phyloP scores from a whole-genome alignment of 2,888 invertebrate genomes.

The Andrena chrysosceles region DNA sequence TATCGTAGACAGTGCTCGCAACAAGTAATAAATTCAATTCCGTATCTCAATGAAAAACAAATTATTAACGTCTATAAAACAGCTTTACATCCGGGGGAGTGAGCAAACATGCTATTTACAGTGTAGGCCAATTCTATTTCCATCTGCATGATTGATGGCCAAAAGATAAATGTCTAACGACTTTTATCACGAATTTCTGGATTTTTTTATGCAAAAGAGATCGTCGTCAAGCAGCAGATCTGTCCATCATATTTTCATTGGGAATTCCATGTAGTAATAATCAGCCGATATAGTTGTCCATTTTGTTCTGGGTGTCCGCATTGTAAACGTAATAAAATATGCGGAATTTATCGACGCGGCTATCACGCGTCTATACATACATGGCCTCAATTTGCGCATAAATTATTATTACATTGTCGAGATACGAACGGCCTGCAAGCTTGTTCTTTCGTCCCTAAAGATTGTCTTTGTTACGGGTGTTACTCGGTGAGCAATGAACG shows the following conservation, averaged over 20 bases:
- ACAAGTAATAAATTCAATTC: too few relatives aligned
- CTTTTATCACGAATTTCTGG: not conserved
- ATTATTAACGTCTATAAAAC: too few relatives aligned
- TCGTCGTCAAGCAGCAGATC: conserved; percentile 54
- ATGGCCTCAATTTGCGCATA: conserved; percentile 38
- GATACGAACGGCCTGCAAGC: conserved; percentile 19
- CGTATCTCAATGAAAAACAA: not conserved
- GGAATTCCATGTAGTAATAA: conserved; percentile 68
- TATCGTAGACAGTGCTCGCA: too few relatives aligned
- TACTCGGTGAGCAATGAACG: not conserved
- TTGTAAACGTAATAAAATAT: conserved; percentile 78
- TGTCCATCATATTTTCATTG: conserved; percentile 57
- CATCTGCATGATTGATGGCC: not conserved
- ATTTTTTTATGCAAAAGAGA: conserved; percentile 62
- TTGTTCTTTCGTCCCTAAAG: not conserved
- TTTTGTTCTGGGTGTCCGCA: conserved; percentile 66
- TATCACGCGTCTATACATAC: conserved; percentile 30
- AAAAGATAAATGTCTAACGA: not conserved
- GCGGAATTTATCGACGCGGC: conserved; percentile 75
- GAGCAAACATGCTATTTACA: not conserved
- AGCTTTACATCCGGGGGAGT: too few relatives aligned
- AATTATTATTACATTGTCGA: conserved; percentile 62
- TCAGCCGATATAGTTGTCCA: conserved; percentile 60
- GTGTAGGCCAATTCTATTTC: not conserved
- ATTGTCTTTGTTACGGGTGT: not conserved